Conservation (phyloP, 2,888 invertebrate genomes). For the Melanargia galathea region DNA sequence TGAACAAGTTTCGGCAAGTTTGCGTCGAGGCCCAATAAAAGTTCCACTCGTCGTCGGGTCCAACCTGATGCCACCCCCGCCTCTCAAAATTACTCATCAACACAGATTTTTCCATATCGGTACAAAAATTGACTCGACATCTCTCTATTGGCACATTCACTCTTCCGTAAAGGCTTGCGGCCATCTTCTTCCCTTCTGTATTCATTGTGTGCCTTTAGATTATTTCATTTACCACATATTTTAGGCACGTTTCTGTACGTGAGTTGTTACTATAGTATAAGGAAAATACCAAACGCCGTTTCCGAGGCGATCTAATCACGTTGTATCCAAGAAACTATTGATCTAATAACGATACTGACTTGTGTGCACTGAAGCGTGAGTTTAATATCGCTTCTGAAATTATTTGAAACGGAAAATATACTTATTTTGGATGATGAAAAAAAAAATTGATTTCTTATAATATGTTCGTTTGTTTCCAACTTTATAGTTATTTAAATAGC, state of each 20-base stretch:
- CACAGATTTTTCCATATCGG: slow-evolving; percentile 95
- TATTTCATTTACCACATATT: slow-evolving; percentile 7
- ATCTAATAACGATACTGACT: slow-evolving; percentile 21
- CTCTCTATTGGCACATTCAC: slow-evolving; percentile 55
- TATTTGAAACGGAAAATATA: neutral
- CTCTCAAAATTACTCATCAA: slow-evolving; percentile 94
- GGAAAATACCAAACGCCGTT: slow-evolving; percentile 14
- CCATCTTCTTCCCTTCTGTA: slow-evolving; percentile 20
- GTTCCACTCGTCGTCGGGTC: slow-evolving; percentile 96
- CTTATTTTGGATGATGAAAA: neutral
- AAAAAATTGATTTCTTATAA: neutral
- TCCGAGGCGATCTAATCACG: slow-evolving; percentile 22
- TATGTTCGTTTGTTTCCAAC: too few species aligned
- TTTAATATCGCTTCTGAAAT: slow-evolving; percentile 4
- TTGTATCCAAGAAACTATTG: slow-evolving; percentile 21
- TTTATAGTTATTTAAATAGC: too few species aligned
- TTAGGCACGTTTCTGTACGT: slow-evolving; percentile 18
- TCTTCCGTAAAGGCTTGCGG: slow-evolving; percentile 77
- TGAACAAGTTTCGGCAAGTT: slow-evolving; percentile 94
- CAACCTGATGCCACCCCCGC: slow-evolving; percentile 90
- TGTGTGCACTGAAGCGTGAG: slow-evolving; percentile 1
- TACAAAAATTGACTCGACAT: slow-evolving; percentile 60
- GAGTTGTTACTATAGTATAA: slow-evolving; percentile 8
- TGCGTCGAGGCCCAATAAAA: slow-evolving; percentile 97
- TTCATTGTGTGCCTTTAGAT: slow-evolving; percentile 19